phyloP scores from a whole-genome alignment of 2,888 invertebrate species.

The Ommatoiulus sabulosus region DNA sequence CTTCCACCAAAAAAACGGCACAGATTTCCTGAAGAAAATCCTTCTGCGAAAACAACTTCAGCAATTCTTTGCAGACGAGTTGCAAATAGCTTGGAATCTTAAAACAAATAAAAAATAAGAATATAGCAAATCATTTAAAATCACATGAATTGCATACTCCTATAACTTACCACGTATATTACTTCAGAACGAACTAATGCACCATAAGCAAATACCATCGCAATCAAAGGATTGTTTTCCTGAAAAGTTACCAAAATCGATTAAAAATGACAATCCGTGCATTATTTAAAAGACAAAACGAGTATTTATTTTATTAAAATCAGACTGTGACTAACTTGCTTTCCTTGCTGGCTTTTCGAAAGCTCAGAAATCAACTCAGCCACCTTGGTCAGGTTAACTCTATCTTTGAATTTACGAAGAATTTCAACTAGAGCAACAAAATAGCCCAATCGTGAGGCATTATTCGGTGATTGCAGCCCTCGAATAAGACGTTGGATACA shows the following conservation, averaged over 20 bases:
- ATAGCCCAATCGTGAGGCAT: conserved; percentile 54
- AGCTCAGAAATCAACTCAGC: background rate
- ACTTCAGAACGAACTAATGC: conserved; percentile 49
- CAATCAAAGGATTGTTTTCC: background rate
- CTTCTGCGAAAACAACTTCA: conserved; percentile 12
- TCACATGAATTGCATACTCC: background rate
- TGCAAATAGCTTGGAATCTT: background rate
- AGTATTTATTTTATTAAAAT: background rate
- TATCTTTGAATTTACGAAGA: background rate
- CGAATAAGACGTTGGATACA: conserved; percentile 38
- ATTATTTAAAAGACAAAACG: background rate
- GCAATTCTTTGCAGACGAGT: conserved; percentile 52
- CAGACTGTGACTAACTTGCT: background rate
- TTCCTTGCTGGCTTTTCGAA: background rate
- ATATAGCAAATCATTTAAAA: background rate
- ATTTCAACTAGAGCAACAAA: conserved; percentile 56
- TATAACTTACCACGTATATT: background rate
- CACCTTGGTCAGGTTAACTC: background rate
- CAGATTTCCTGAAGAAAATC: conserved; percentile 51
- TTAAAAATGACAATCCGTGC: background rate
- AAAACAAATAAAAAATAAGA: background rate
- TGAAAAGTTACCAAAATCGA: background rate
- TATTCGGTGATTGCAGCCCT: conserved; percentile 46
- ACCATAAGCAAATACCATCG: conserved; percentile 41
- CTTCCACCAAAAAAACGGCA: conserved; percentile 45